A percentile compares a stretch with the other conserved stretches of the same genome.
These are phyloP conservation scores for Podiceps cristatus DNA, from an alignment of 2,113 vertebrate genomes.

Conservation along the genomic window DNA sequence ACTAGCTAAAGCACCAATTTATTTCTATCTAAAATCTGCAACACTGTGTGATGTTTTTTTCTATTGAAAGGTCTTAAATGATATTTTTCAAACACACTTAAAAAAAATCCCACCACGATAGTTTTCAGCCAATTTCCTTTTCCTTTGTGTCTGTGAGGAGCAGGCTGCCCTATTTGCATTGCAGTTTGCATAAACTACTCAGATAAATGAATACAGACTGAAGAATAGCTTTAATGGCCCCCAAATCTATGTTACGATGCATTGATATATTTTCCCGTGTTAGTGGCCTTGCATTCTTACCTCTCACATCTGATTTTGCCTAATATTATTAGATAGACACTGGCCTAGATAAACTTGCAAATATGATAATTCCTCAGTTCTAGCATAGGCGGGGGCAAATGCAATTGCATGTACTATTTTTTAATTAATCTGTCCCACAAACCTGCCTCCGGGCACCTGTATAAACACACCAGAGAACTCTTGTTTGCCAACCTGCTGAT, in stretches of 20 bases:
- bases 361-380: neutral
- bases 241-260: neutral
- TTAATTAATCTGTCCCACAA: neutral
- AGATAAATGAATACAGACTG: neutral
- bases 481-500: neutral
- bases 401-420: neutral
- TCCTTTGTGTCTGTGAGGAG: neutral
- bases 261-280: neutral
- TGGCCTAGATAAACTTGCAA: neutral
- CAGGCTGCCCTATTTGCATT: neutral
- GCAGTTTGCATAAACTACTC: neutral
- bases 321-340: neutral
- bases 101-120: neutral
- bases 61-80: neutral
- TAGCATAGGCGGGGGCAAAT: neutral
- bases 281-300: neutral
- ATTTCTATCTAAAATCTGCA: neutral
- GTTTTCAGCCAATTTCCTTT: neutral
- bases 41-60: neutral
- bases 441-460: neutral
- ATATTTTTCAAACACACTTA: neutral
- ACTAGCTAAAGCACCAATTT: neutral
- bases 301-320: neutral
- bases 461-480: neutral
- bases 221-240: neutral